Conservation (phyloP, 2,888 invertebrate species). For the Hipparchia sbordonii region DNA sequence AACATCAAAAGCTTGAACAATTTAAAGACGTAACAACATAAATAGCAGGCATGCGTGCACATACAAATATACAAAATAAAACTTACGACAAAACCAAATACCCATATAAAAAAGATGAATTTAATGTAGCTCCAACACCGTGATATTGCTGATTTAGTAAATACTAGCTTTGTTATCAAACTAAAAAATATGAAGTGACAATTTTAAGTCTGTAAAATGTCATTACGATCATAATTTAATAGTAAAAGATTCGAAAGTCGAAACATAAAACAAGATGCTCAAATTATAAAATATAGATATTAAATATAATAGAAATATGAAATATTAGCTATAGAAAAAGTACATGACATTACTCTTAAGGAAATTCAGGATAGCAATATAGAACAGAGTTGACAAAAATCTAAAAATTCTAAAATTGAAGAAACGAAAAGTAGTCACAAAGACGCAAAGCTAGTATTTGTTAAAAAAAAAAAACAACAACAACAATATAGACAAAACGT, state of each 20-base stretch:
- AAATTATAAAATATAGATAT: neutral
- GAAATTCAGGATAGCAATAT: slow-evolving; percentile 1
- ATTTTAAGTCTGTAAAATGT: neutral
- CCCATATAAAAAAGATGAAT: slow-evolving; percentile 51
- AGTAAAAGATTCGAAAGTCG: neutral
- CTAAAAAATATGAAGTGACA: slow-evolving; percentile 12
- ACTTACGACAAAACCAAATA: slow-evolving; percentile 50
- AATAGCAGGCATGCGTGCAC: slow-evolving; percentile 78
- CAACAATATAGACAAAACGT: slow-evolving; percentile 67
- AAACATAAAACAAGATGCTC: neutral
- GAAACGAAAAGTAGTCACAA: neutral
- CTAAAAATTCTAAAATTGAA: neutral
- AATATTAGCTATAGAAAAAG: neutral
- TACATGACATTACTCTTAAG: neutral
- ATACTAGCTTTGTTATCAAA: slow-evolving; percentile 53
- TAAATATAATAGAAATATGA: neutral
- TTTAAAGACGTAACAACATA: slow-evolving; percentile 44
- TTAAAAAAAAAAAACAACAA: slow-evolving; percentile 59
- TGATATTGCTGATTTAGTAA: slow-evolving; percentile 49
- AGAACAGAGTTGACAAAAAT: neutral
- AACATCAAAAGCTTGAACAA: slow-evolving; percentile 46
- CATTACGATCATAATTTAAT: too few relatives aligned
- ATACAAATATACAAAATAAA: slow-evolving; percentile 60
- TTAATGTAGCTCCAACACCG: slow-evolving; percentile 64
- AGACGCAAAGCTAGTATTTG: slow-evolving; percentile 52